Evolutionary conservation across 2,888 invertebrate genomes (phyloP).

Genomic region (Metopia argyrocephala): DNA sequence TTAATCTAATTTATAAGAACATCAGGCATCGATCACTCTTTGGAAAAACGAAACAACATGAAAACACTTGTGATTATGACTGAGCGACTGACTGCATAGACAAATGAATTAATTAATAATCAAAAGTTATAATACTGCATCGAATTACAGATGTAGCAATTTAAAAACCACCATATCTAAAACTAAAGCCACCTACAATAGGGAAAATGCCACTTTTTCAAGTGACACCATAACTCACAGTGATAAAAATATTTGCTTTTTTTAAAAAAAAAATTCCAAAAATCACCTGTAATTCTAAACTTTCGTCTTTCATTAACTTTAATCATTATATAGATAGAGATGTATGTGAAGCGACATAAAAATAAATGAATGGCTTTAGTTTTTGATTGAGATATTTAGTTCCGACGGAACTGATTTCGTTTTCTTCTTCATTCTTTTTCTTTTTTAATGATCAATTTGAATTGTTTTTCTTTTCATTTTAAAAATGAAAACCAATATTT

Average conservation of each 20-base stretch:
- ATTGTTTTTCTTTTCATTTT: no score
- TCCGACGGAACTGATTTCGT: conserved; percentile 52
- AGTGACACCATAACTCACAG: conserved; percentile 26
- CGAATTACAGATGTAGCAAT: no score
- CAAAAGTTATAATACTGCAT: conserved; percentile 25
- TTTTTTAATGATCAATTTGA: conserved; percentile 5
- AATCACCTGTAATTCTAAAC: conserved; percentile 1
- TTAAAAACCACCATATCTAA: no score
- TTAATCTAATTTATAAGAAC: conserved; percentile 23
- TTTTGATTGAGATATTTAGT: conserved; percentile 21
- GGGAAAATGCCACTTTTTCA: not conserved
- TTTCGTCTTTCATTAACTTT: conserved; percentile 11
- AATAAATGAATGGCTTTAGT: conserved; percentile 19
- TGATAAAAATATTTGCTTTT: conserved; percentile 16
- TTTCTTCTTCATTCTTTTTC: conserved; percentile 6
- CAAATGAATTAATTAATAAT: conserved; percentile 41
- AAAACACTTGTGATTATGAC: conserved; percentile 37
- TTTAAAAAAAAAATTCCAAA: not conserved
- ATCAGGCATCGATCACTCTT: conserved; percentile 23
- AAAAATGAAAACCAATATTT: no score
- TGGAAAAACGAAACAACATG: not conserved
- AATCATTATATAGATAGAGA: not conserved
- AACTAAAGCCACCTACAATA: conserved; percentile 45
- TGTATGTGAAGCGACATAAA: not conserved
- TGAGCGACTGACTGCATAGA: not conserved